A percentile compares a stretch with the other conserved stretches of the same genome.
These are phyloP conservation scores for Dascyllus trimaculatus DNA, from an alignment of 2,113 vertebrate genomes.

Conservation along the genomic window DNA sequence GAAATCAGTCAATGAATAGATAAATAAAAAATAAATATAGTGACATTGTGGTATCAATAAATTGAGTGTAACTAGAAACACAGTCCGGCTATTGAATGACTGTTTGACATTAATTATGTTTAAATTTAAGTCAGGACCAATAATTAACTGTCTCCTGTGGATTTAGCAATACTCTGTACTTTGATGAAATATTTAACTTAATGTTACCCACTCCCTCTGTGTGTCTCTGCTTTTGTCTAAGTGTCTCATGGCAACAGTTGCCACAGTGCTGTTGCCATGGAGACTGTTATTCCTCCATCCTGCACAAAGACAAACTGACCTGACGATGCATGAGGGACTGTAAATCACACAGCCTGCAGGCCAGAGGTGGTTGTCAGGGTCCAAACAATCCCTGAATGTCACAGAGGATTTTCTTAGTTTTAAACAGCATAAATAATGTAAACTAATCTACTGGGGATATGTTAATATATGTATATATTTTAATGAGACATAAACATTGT, in stretches of 20 bases:
- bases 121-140: too few relatives aligned
- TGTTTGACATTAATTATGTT: too few relatives aligned
- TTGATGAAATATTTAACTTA: constrained; percentile 3
- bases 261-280: constrained; percentile 67
- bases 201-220: background rate
- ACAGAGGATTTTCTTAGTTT: background rate
- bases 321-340: background rate
- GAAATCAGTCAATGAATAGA: background rate
- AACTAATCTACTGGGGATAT: too few relatives aligned
- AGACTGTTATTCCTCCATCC: background rate
- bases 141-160: background rate
- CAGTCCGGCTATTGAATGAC: too few relatives aligned
- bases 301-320: background rate
- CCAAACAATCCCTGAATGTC: background rate
- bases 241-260: constrained; percentile 65
- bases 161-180: background rate
- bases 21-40: background rate
- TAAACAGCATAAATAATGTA: too few relatives aligned
- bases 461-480: too few relatives aligned
- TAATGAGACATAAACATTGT: too few relatives aligned
- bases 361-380: background rate
- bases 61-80: too few relatives aligned
- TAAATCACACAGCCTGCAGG: background rate
- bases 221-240: constrained; percentile 22
- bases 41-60: background rate